phyloP scores from a whole-genome alignment of 2,797 vertebrate species.

The Iguana delicatissima region DNA sequence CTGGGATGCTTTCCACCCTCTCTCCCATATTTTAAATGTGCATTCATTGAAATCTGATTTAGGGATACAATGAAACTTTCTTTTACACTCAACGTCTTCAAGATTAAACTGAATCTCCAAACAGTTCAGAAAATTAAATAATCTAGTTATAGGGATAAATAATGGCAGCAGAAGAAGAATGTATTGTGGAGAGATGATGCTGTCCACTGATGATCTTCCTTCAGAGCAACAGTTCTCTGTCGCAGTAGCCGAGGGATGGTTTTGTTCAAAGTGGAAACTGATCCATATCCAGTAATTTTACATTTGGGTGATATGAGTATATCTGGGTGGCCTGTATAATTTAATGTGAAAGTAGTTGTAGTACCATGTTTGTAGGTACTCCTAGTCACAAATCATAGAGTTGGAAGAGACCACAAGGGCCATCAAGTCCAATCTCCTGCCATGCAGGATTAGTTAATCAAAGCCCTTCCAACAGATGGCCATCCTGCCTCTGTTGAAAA shows the following conservation, averaged over 20 bases:
- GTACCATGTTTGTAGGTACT: neutral
- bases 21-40: neutral
- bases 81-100: conserved; percentile 51
- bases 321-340: neutral
- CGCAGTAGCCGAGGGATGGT: neutral
- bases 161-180: conserved; percentile 47
- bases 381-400: too few species aligned
- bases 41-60: conserved; percentile 63
- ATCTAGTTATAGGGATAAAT: conserved; percentile 56
- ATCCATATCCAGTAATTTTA: too few species aligned
- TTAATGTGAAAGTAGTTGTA: neutral
- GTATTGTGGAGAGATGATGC: conserved; percentile 16
- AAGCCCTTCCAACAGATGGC: too few species aligned
- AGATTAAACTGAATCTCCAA: conserved; percentile 50
- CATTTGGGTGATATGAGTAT: neutral
- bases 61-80: conserved; percentile 50
- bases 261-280: neutral
- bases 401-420: too few species aligned
- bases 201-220: conserved; percentile 38
- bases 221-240: conserved; percentile 19
- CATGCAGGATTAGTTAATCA: too few species aligned
- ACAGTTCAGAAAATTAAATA: conserved; percentile 55
- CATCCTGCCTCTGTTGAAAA: too few species aligned
- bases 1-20: conserved; percentile 52
- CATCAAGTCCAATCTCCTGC: too few species aligned